Evolutionary conservation across 2,113 vertebrate species (phyloP).

Genomic region (Drymodes brunneopygia): DNA sequence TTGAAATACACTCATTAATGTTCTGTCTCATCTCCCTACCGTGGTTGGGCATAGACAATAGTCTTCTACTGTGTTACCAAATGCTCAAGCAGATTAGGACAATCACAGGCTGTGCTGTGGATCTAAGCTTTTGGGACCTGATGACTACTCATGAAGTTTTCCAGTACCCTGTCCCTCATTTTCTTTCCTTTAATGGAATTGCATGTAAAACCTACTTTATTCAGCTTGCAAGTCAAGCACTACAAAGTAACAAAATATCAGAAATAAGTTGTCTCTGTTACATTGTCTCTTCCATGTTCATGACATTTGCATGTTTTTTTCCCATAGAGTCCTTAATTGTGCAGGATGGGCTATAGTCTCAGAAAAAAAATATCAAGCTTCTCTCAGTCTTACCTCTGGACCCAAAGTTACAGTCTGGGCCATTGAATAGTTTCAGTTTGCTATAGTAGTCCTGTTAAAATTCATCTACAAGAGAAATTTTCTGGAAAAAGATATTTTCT

Average conservation of each 20-base stretch:
- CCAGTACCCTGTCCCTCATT: neutral
- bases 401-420: neutral
- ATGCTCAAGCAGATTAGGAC: neutral
- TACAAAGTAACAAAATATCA: neutral
- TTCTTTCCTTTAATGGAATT: neutral
- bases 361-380: neutral
- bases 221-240: neutral
- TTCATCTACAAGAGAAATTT: neutral
- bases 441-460: neutral
- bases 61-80: conserved; percentile 20
- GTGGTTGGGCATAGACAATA: conserved; percentile 1
- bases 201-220: neutral
- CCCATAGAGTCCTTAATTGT: neutral
- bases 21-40: neutral
- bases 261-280: neutral
- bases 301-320: neutral
- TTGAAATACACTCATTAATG: conserved; percentile 23
- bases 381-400: neutral
- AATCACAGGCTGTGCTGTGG: neutral
- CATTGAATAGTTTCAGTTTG: neutral
- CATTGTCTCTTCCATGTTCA: neutral
- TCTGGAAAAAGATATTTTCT: neutral
- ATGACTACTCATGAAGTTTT: conserved; percentile 37
- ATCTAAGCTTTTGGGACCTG: neutral
- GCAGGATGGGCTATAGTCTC: neutral